Percentiles rank a stretch among this genome's conserved stretches.
These are phyloP conservation scores for Myocastor coypus DNA, from an alignment of 2,113 vertebrate species.

Conservation along the genomic window DNA sequence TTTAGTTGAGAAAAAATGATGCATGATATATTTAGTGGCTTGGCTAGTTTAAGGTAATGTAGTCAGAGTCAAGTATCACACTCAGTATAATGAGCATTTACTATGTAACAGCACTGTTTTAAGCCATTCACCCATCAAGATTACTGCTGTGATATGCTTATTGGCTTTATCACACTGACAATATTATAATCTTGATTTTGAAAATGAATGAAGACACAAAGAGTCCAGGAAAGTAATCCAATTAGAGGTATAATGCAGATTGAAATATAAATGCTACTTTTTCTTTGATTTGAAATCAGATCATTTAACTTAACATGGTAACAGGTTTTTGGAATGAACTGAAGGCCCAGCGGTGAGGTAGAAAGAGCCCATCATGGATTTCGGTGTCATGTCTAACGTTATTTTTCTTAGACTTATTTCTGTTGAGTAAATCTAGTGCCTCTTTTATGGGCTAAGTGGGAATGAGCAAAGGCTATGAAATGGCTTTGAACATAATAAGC, in stretches of 20 bases:
- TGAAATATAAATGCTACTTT: slow-evolving; percentile 1
- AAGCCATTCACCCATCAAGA: background rate
- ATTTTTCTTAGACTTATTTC: background rate
- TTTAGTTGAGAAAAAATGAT: background rate
- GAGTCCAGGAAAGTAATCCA: background rate
- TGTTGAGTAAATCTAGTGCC: background rate
- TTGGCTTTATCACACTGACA: background rate
- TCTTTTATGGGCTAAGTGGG: background rate
- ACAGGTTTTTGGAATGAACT: background rate
- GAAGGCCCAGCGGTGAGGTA: background rate
- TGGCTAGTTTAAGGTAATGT: background rate
- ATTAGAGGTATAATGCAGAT: background rate
- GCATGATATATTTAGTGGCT: background rate
- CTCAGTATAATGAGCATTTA: background rate
- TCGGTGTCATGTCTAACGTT: background rate
- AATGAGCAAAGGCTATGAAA: slow-evolving; percentile 36
- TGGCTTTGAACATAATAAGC: slow-evolving; percentile 25
- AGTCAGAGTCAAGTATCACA: background rate
- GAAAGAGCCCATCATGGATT: background rate
- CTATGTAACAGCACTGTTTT: background rate
- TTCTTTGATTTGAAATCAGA: background rate
- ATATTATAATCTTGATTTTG: slow-evolving; percentile 8
- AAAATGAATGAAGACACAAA: background rate
- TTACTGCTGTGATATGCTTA: background rate
- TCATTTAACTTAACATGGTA: background rate